Percentiles rank a stretch among this genome's conserved stretches.
phyloP scores from a whole-genome alignment of 2,888 invertebrate species.

The Stenodema calcarata region DNA sequence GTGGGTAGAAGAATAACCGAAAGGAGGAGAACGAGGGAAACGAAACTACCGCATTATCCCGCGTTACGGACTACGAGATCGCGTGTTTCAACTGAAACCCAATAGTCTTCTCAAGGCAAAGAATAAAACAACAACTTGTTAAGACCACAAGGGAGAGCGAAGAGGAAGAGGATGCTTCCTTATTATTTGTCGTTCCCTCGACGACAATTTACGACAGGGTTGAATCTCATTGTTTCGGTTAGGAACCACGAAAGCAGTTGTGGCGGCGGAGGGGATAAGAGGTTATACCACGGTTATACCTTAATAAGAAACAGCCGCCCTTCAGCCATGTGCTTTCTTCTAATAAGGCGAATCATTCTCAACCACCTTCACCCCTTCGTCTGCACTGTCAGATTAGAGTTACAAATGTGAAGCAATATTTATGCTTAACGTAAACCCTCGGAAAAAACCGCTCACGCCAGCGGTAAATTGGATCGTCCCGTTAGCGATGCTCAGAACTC shows the following conservation, averaged over 20 bases:
- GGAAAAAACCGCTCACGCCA: slow-evolving; percentile 4
- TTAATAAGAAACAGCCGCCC: slow-evolving; percentile 26
- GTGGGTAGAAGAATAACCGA: not conserved
- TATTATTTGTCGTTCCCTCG: slow-evolving; percentile 47
- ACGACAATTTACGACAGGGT: slow-evolving; percentile 42
- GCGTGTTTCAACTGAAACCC: not conserved
- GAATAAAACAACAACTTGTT: slow-evolving; percentile 40
- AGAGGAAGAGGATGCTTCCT: slow-evolving; percentile 32
- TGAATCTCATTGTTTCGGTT: slow-evolving; percentile 48
- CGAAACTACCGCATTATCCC: slow-evolving; percentile 26
- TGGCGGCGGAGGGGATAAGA: slow-evolving; percentile 1
- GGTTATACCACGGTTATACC: slow-evolving; percentile 20
- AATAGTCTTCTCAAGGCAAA: not conserved
- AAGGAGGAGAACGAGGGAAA: not conserved
- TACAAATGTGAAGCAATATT: slow-evolving; percentile 40
- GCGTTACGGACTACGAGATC: not conserved
- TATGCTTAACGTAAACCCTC: slow-evolving; percentile 18
- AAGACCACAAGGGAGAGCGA: not conserved
- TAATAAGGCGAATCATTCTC: slow-evolving; percentile 42
- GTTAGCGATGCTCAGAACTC: slow-evolving; percentile 17
- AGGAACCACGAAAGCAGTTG: not conserved
- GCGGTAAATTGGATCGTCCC: slow-evolving; percentile 36
- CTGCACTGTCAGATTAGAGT: slow-evolving; percentile 36
- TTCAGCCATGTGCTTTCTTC: slow-evolving; percentile 5
- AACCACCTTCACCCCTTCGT: not conserved